Conservation (phyloP, 2,113 vertebrate genomes). For the Ursus arctos region DNA sequence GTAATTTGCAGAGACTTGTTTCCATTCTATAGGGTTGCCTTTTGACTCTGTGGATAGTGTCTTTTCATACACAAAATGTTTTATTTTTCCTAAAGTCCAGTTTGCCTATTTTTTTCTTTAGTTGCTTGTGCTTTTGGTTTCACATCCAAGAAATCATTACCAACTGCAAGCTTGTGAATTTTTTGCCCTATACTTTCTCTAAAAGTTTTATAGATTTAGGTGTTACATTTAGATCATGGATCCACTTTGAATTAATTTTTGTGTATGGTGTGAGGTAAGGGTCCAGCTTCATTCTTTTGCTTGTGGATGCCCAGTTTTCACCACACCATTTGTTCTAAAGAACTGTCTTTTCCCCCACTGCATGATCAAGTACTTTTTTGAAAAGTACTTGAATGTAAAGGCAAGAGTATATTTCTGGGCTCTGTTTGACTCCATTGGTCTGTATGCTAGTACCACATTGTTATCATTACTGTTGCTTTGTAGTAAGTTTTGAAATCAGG, state of each 20-base stretch:
- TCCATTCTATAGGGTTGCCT: background rate
- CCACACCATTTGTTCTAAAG: background rate
- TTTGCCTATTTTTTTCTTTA: background rate
- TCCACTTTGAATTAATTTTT: background rate
- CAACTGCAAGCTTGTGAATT: background rate
- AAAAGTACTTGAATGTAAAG: background rate
- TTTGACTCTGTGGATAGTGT: background rate
- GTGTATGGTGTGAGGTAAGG: background rate
- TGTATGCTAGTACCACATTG: background rate
- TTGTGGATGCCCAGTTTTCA: background rate
- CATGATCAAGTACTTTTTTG: background rate
- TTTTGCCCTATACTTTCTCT: background rate
- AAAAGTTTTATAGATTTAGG: background rate
- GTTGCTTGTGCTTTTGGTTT: background rate
- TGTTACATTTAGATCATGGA: background rate
- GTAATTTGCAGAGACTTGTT: background rate
- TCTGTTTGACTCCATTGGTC: background rate
- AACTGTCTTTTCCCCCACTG: background rate
- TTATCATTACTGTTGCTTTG: background rate
- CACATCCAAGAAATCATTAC: background rate
- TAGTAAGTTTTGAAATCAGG: background rate
- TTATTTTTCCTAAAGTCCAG: background rate
- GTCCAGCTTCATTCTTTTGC: background rate
- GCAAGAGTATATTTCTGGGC: background rate
- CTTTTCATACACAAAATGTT: background rate